Percentiles rank a stretch among this genome's conserved stretches.
Conservation (phyloP, 2,113 vertebrate genomes). For the Pteropus alecto region DNA sequence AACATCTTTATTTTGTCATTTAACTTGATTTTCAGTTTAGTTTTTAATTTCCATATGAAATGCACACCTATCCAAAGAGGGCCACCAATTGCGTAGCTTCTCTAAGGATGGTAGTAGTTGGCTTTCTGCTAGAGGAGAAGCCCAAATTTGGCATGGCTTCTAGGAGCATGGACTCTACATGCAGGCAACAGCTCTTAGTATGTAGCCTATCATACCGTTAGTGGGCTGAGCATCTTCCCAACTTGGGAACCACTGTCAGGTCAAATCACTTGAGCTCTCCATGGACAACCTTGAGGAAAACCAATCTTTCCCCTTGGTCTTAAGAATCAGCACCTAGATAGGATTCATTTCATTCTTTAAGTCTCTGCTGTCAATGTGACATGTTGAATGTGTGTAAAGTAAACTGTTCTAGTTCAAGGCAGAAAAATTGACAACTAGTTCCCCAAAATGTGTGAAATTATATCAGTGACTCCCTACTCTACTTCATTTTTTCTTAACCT, state of each 20-base stretch:
- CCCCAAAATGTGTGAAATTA: not conserved
- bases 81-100: not conserved
- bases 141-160: not conserved
- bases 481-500: not conserved
- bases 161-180: not conserved
- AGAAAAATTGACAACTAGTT: not conserved
- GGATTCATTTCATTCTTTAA: not conserved
- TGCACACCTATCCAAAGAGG: not conserved
- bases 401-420: not conserved
- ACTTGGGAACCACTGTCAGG: not conserved
- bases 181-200: not conserved
- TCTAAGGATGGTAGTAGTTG: not conserved
- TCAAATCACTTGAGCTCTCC: not conserved
- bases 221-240: not conserved
- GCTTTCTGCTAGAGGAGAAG: not conserved
- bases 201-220: accelerated
- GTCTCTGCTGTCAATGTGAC: not conserved
- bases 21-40: not conserved
- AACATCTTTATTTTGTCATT: not conserved
- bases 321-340: not conserved
- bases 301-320: not conserved
- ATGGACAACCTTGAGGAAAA: not conserved
- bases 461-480: not conserved
- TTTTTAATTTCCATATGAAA: not conserved
- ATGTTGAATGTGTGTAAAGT: not conserved